Percentiles rank a stretch among this genome's conserved stretches.
These are phyloP conservation scores for Bos indicus DNA, from an alignment of 2,113 vertebrate species.

Conservation along the genomic window DNA sequence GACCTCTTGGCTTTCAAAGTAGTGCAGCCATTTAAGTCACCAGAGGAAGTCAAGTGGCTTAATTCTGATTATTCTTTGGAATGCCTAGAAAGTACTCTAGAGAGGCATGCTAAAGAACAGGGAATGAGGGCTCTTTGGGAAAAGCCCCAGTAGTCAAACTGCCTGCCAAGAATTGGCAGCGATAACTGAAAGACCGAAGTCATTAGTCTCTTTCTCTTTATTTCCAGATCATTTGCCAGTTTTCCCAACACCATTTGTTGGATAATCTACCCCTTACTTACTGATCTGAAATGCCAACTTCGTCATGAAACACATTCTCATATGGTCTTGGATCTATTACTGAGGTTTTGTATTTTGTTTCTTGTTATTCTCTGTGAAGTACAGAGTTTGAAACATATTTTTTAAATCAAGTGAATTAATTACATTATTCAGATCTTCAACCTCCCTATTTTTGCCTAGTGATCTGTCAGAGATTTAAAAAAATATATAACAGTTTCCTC, in stretches of 20 bases:
- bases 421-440: constrained; percentile 17
- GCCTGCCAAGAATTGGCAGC: constrained; percentile 16
- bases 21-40: not conserved
- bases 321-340: constrained; percentile 15
- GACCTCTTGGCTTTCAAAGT: not conserved
- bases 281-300: constrained; percentile 37
- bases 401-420: constrained; percentile 45
- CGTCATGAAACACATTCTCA: not conserved
- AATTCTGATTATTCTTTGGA: not conserved
- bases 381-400: constrained; percentile 1
- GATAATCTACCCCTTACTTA: constrained; percentile 36
- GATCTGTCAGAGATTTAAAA: constrained; percentile 20
- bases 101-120: not conserved
- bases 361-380: constrained; percentile 33
- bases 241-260: constrained; percentile 14
- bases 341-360: not conserved
- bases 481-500: not conserved
- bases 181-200: not conserved
- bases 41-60: not conserved
- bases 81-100: constrained; percentile 29
- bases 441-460: constrained; percentile 14
- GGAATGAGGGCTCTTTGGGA: not conserved
- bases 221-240: constrained; percentile 31
- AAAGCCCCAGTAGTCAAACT: not conserved
- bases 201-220: constrained; percentile 15